Percentiles rank a stretch among this genome's conserved stretches.
These are phyloP conservation scores for Rhea americana DNA, from an alignment of 2,113 vertebrate genomes.

Conservation along the genomic window DNA sequence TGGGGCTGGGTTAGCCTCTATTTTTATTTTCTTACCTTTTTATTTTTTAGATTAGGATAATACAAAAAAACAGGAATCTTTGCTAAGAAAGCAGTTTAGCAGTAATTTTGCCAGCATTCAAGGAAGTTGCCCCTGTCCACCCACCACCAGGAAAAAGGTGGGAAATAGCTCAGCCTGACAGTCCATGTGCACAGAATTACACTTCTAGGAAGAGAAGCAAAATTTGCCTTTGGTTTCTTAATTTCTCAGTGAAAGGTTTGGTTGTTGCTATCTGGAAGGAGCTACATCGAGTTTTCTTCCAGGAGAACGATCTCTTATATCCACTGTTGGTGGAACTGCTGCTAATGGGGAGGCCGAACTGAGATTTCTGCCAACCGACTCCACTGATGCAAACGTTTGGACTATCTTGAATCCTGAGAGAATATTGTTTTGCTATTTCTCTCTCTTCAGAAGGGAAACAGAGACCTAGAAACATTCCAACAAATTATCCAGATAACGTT, in stretches of 20 bases:
- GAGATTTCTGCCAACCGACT: not conserved
- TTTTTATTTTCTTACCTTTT: not conserved
- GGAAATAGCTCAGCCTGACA: not conserved
- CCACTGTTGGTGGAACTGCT: not conserved
- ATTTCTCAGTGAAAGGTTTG: not conserved
- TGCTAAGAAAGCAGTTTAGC: not conserved
- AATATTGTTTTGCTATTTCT: not conserved
- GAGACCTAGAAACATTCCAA: not conserved
- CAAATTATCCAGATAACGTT: not conserved
- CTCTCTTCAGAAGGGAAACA: not conserved
- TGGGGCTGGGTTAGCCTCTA: not conserved
- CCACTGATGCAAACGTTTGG: not conserved
- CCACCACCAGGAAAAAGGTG: not conserved
- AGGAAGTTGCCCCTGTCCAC: not conserved
- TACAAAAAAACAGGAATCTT: not conserved
- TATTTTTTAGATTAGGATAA: not conserved
- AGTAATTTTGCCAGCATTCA: not conserved
- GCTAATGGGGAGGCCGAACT: not conserved
- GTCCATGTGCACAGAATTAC: not conserved
- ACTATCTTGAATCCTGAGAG: not conserved
- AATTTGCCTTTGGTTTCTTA: not conserved
- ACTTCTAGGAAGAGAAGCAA: not conserved
- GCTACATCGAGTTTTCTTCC: not conserved
- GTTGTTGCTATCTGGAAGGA: not conserved
- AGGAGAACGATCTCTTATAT: not conserved